Base-by-base conservation (phyloP, 2,888 invertebrate genomes). In the Coenonympha glycerion region DNA sequence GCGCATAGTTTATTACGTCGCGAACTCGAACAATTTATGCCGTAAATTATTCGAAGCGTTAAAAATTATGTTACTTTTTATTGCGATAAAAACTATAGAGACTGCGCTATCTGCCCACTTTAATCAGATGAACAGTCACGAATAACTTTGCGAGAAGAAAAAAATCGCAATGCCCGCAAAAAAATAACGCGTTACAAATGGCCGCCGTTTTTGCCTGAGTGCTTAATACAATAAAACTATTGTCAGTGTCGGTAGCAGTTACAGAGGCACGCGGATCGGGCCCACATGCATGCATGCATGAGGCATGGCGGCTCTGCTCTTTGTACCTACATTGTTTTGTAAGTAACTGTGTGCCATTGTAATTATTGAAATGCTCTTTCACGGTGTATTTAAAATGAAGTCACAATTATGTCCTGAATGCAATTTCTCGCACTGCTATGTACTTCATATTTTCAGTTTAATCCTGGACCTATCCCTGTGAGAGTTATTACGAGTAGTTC, bases 241-340 rank as follows among this genome's bases (percentile, higher is more conserved):
- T 68, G 69, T 69, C 67, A 62, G 64, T 59, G 68, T 68, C 74
- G 65, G 76, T 73, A 78, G 78, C 77, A 51, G 68, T 64, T 62
- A 55, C 62, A 60, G 64, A 64, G 60, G 62, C 60, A 64, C 49
- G 39, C 49, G 56, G 49, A 50, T 49, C 56, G 53, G 57, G 65
- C 59, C 66, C 65, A 66, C 65, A 69, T 71, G 73, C 71, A 70
- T 71, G 64, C 65, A 69, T 71, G 73, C 71, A 70, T 71, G 64
- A 61, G 59, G 64, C 65, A 61, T 58, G 56, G 57, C 62, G 56
- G 30, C 48, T 24, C 42, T 26, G 37, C 26, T 24, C 40, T 40
- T 42, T 46, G 47, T 28, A 31, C 9, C 13, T 30, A 39, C 30
- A 26, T 48, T 45, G 36, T 55, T 44, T 51, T 24, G 30, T 51